Base-by-base conservation (phyloP, 2,888 invertebrate genomes). In the Rhabditoides inermis region DNA sequence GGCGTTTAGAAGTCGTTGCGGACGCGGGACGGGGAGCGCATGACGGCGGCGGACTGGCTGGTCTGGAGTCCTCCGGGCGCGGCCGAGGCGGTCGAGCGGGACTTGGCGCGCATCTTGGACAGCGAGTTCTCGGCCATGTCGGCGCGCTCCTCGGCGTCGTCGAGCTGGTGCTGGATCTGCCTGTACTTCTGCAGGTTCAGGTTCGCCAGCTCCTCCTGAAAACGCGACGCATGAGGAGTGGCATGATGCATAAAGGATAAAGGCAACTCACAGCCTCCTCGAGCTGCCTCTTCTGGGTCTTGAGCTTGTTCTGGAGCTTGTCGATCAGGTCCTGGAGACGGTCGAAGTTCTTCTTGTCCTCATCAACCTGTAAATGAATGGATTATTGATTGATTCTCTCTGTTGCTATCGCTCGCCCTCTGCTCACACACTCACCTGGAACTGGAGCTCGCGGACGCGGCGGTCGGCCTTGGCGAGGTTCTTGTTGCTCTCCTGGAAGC, bases 111-210 rank as follows among this genome's bases (percentile, higher is more conserved):
- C 56, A 80, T 68, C 61, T 79, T 80, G 45, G 73, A 63, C 45
- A 80, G 64, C 27, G 76, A 67, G 55, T 74, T 76, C 63, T 79
- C 79, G 40, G 80, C 77, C 45, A 71, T 59, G 55, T 79, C 78
- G 39, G 79, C 78, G 20, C 78, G 71, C 61, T 79, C 79, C 65
- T 80, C 79, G 32, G 79, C 77, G 56, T 80, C 79, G 57, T 80
- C 80, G 42, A 80, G 64, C 53, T 79, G 79, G 56, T 75, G 77
- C 68, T 79, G 79, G n/a, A 78, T 75, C 66, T 80, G 80, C 61
- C 79, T 77, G 76, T 77, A 80, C 68, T 80, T 80, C 60, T 78
- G 78, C 60, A 79, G 70, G 69, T 79, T 80, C 42, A 79, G 69
- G 53, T 78, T 78, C 44, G 79, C 80, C 40, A 80, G 76, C 59